Evolutionary conservation across 2,888 invertebrate species (phyloP).

Genomic region (Ctenicera cuprea): DNA sequence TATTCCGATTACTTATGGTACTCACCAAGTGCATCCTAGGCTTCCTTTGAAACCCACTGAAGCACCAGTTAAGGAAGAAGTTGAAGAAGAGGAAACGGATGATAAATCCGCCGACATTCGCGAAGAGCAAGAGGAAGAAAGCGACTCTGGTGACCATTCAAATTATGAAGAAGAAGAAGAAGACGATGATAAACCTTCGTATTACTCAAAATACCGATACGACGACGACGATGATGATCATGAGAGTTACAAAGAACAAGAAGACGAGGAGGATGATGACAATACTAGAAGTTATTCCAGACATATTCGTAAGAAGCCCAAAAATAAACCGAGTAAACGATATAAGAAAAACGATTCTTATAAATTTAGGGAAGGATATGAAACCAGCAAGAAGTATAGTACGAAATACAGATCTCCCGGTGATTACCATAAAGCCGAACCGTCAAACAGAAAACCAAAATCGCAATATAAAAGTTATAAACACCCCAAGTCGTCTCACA

Average conservation of each 20-base stretch:
- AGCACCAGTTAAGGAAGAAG: conserved; percentile 46
- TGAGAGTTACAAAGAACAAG: conserved; percentile 45
- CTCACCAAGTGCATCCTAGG: conserved; percentile 1
- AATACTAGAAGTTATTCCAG: conserved; percentile 41
- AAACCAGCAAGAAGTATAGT: conserved; percentile 24
- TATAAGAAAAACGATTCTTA: conserved; percentile 35
- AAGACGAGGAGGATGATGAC: conserved; percentile 54
- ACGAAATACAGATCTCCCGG: conserved; percentile 27
- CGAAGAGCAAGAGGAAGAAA: conserved; percentile 43
- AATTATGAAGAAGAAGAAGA: conserved; percentile 49
- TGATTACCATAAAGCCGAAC: conserved; percentile 25
- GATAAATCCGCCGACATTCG: conserved; percentile 14
- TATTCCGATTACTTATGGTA: conserved; percentile 24
- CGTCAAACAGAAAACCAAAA: conserved; percentile 45
- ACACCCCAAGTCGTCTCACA: conserved; percentile 45
- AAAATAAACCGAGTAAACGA: conserved; percentile 29
- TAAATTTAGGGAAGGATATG: conserved; percentile 35
- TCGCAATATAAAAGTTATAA: conserved; percentile 48
- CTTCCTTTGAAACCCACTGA: conserved; percentile 26
- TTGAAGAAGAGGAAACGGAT: conserved; percentile 39
- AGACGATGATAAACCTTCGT: conserved; percentile 27
- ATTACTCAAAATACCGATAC: conserved; percentile 35
- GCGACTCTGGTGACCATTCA: conserved; percentile 26
- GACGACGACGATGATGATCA: conserved; percentile 52
- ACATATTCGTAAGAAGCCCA: conserved; percentile 36